Base-by-base conservation (phyloP, 2,113 vertebrate genomes). In the Labrus mixtus region DNA sequence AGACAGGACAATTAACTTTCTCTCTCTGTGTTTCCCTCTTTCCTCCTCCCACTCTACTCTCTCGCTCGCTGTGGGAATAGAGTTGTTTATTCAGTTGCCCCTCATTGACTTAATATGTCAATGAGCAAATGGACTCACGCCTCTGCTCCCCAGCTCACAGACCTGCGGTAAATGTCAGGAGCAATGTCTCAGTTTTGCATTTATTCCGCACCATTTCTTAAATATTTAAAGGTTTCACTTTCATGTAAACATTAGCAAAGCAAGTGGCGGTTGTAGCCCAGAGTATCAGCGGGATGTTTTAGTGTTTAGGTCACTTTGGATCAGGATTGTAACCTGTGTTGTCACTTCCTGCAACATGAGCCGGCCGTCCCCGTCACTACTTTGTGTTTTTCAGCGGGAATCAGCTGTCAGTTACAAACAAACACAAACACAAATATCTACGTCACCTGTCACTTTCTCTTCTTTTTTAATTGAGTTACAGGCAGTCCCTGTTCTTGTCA, bases 81-180 rank as follows among this genome's bases (percentile, higher is more conserved):
- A 68, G 50, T 71, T 81, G 80, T 90, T 89, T 87, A 62, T 81
- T 79, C 82, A 78, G 85, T 89, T 84, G 85, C 56, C 58, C 73
- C 74, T 81, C 82, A 79, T 89, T 85, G 83, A 81, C 72, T 80
- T 62, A 72, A 87, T 70, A 70, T 64, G 76, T 86, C 78, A 81
- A 65, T 77, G 82, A 75, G 57, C 80, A 84, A 87, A 86, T 83
- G 58, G 88, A 82, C 76, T 78, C 57, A 4, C 68, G 76, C 81
- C 50, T 71, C 69, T 75, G 17, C 57, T 48, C 63, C 19, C 43
- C 13, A 51, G n/a, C 64, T 73, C 66, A 71, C 33, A 59, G 66
- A 59, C n/a, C 63, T 51, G 19, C 39, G 0, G 53, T 45, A 60
- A 81, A 74, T 54, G 57, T 63, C 70, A 63, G 37, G 53, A 70